Evolutionary conservation across 2,888 invertebrate genomes (phyloP).

Genomic region (Tipula unca): DNA sequence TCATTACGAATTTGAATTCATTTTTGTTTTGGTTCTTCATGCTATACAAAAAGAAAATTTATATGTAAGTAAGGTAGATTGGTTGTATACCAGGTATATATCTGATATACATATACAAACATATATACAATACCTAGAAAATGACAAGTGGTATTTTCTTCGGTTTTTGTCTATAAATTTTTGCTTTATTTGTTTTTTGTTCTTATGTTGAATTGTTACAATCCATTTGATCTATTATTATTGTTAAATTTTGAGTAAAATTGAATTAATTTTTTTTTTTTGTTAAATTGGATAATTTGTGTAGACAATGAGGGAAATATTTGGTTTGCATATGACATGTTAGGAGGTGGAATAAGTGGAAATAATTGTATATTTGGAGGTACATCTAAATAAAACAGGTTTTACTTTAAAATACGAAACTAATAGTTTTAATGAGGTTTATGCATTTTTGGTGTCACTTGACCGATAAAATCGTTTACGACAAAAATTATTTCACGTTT

Average conservation of each 20-base stretch:
- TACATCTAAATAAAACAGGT: too few species aligned
- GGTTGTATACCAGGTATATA: background rate
- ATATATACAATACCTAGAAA: background rate
- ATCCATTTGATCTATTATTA: background rate
- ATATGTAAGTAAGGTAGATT: background rate
- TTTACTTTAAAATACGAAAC: too few species aligned
- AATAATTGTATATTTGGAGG: too few species aligned
- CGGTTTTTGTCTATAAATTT: background rate
- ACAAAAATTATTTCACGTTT: too few species aligned
- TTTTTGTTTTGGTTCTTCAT: background rate
- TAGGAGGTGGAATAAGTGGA: too few species aligned
- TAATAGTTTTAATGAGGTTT: too few species aligned
- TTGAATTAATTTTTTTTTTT: background rate
- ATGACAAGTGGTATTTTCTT: slow-evolving; percentile 1
- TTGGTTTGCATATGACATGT: too few species aligned
- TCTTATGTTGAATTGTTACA: background rate
- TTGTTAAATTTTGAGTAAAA: background rate
- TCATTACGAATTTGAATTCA: background rate
- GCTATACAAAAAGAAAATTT: background rate
- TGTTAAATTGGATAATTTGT: too few species aligned
- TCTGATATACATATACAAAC: background rate
- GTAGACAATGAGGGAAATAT: too few species aligned
- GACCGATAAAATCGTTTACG: too few species aligned
- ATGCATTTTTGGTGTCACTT: too few species aligned
- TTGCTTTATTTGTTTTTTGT: background rate